Base-by-base conservation (phyloP, 2,113 vertebrate species). In the Oreotrochilus melanogaster region DNA sequence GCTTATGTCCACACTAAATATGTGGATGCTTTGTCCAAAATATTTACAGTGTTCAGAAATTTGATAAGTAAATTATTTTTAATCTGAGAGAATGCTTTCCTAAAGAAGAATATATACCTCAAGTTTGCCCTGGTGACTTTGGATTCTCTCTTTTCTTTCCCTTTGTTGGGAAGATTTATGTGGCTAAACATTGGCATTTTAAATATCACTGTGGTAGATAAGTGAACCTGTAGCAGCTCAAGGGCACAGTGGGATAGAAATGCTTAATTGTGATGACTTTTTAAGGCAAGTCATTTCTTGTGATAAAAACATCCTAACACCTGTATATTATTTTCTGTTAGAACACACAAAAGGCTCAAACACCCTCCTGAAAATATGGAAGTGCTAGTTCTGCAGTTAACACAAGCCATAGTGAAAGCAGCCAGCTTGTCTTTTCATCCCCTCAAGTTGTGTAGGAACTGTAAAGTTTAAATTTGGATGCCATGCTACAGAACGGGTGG, bases 231-330 rank as follows among this genome's bases (percentile, higher is more conserved):
- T 16, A 51, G 24, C 64, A 71, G 4, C 16, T 28, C 33, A 50
- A 70, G 39, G 88, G 39, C 43, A n/a, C 53, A 33, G 43, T 13
- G 47, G 33, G 60, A 90, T 48, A 64, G 17, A 66, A 91, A 48
- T 14, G 13, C 33, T 88, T 39, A 47, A 56, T 53, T 73, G 43
- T 50, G 39, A 35, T 70, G 58, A 16, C 39, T 96, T 53, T 39
- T 22, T 54, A 28, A 37, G 61, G n/a, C 56, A 65, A 47, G 28
- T 37, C 15, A 24, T 37, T 85, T 13, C 14, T 25, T 85, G 45
- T 21, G 22, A 33, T 69, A 53, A 64, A 27, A 60, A 25, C 3
- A 0, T 7, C 0, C 1, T 80, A 47, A 64, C 23, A 18, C 10
- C 35, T 88, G 12, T 58, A 31, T 42, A 58, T 67, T 33, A 13